Evolutionary conservation across 2,797 vertebrate species (phyloP).

Genomic region (Paguma larvata): DNA sequence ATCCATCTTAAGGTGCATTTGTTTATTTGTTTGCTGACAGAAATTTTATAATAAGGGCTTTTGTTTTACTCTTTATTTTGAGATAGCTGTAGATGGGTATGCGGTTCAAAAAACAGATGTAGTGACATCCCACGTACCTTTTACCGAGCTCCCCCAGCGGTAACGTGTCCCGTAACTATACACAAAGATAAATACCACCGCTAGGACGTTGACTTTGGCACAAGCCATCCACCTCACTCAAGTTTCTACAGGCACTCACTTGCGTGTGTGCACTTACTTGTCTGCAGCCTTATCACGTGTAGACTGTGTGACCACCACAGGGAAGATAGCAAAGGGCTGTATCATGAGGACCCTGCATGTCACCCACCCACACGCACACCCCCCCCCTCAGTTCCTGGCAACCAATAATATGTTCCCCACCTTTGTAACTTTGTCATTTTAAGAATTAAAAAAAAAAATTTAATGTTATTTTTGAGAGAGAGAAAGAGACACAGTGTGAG

Average conservation of each 20-base stretch:
- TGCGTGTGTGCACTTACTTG: neutral
- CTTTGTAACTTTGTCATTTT: neutral
- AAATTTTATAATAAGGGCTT: neutral
- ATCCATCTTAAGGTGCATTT: neutral
- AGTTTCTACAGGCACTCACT: neutral
- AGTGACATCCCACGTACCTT: neutral
- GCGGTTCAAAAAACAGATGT: neutral
- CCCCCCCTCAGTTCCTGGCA: neutral
- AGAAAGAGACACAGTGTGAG: too few species aligned
- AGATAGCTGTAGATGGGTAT: neutral
- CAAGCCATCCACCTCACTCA: neutral
- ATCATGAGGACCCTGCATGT: neutral
- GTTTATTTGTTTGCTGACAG: slow-evolving; percentile 26
- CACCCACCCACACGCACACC: neutral
- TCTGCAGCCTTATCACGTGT: neutral
- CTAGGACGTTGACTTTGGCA: neutral
- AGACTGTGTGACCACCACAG: neutral
- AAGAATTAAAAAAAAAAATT: neutral
- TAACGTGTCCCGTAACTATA: neutral
- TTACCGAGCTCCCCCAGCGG: neutral
- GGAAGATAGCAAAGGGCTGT: neutral
- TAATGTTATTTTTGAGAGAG: too few species aligned
- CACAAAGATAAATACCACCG: too few species aligned
- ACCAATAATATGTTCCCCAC: neutral
- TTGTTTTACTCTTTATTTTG: slow-evolving; percentile 5